phyloP scores from a whole-genome alignment of 2,797 vertebrate genomes.

The Sebastes cheni region DNA sequence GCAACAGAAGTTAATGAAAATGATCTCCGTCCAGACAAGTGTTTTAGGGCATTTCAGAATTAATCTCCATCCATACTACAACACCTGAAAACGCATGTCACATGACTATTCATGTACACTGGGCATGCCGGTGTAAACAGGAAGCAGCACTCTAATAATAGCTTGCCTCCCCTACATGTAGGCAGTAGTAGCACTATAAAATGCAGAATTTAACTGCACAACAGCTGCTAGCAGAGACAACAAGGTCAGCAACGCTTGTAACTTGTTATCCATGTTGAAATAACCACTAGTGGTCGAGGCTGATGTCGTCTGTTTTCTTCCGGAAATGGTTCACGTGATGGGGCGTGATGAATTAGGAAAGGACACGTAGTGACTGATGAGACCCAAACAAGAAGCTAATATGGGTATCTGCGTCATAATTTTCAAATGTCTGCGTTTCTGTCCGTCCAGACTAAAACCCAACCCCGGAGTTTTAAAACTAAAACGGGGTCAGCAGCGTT shows the following conservation, averaged over 20 bases:
- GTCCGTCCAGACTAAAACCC: not conserved
- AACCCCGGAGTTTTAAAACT: not conserved
- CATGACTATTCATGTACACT: not conserved
- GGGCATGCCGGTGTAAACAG: not conserved
- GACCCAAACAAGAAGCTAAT: not conserved
- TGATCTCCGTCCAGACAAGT: not conserved
- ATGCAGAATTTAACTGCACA: not conserved
- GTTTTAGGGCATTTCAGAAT: not conserved
- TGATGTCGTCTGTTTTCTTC: not conserved
- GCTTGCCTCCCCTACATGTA: not conserved
- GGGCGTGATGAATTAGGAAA: not conserved
- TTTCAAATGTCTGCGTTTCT: fast-evolving
- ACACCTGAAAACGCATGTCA: not conserved
- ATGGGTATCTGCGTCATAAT: fast-evolving
- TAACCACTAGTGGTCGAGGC: not conserved
- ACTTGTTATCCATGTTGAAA: not conserved
- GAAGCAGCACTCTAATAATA: not conserved
- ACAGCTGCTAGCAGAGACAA: no score
- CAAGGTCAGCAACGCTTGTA: not conserved
- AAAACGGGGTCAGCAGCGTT: not conserved
- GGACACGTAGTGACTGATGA: not conserved
- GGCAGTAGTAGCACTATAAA: not conserved
- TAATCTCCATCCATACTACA: not conserved
- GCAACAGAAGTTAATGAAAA: not conserved
- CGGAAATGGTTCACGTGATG: no score